These are phyloP conservation scores for Pangasius larnaudii DNA, from an alignment of 2,797 vertebrate species.

Conservation along the genomic window DNA sequence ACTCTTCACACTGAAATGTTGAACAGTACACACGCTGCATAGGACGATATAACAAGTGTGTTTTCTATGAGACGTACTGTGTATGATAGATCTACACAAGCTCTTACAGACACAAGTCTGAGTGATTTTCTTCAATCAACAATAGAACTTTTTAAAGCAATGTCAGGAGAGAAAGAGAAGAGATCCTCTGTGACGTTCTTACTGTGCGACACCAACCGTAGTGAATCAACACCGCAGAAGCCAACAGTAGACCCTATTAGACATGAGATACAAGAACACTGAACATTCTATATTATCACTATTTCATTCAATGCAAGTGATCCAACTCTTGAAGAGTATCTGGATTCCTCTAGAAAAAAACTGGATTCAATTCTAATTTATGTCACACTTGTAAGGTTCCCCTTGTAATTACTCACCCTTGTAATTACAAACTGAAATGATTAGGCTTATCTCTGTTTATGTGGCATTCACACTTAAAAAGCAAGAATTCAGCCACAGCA, in stretches of 20 bases:
- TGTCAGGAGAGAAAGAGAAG: neutral
- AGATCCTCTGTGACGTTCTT: neutral
- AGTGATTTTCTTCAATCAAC: neutral
- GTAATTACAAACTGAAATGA: neutral
- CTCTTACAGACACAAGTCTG: neutral
- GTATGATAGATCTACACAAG: neutral
- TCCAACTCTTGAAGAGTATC: neutral
- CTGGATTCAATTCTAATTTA: neutral
- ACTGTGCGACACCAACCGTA: neutral
- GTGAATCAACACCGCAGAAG: neutral
- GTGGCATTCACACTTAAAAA: neutral
- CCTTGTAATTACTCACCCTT: neutral
- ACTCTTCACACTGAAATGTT: neutral
- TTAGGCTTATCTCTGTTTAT: neutral
- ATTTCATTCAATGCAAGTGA: neutral
- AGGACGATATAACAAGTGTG: neutral
- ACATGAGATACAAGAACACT: neutral
- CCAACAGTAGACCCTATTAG: neutral
- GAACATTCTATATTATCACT: neutral
- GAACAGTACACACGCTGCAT: constrained; percentile 17
- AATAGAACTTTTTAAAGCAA: neutral
- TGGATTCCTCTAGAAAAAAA: neutral
- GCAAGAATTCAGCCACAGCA: neutral
- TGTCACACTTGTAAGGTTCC: neutral
- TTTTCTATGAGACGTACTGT: neutral